Conservation (phyloP, 2,113 vertebrate species). For the Atlantisia rogersi region DNA sequence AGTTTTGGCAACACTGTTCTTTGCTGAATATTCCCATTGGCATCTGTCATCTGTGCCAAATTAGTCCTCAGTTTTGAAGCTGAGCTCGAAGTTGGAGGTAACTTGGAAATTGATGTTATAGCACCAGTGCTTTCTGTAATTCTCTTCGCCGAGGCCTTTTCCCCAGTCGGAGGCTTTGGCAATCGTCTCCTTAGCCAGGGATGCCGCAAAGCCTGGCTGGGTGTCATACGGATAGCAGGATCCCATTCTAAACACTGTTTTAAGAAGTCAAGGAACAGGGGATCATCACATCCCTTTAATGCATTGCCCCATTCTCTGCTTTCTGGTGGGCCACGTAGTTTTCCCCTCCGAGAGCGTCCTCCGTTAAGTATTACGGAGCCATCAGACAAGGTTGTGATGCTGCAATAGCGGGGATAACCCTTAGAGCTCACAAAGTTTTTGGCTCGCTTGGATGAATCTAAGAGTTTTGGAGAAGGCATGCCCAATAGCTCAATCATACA, state of each 20-base stretch:
- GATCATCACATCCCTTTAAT: conserved; percentile 95
- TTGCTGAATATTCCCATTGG: conserved; percentile 98
- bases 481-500: conserved; percentile 97
- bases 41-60: conserved; percentile 93
- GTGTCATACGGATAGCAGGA: conserved; percentile 90
- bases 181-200: conserved; percentile 93
- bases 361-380: conserved; percentile 88
- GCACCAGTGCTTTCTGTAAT: conserved; percentile 85
- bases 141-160: conserved; percentile 85
- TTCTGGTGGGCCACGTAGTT: conserved; percentile 89
- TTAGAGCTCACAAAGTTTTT: conserved; percentile 99
- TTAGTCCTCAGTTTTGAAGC: conserved; percentile 97
- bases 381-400: conserved; percentile 89
- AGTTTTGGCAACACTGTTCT: conserved; percentile 98
- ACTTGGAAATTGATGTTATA: conserved; percentile 95
- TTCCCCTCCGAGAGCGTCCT: conserved; percentile 94
- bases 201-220: conserved; percentile 93
- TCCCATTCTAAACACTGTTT: conserved; percentile 99
- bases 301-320: conserved; percentile 92
- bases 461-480: conserved; percentile 92
- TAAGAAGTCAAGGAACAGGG: conserved; percentile 96
- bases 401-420: conserved; percentile 96
- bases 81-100: conserved; percentile 89
- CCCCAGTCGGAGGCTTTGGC: conserved; percentile 90
- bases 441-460: conserved; percentile 93